phyloP scores from a whole-genome alignment of 2,888 invertebrate genomes.

The Ophion costatus region DNA sequence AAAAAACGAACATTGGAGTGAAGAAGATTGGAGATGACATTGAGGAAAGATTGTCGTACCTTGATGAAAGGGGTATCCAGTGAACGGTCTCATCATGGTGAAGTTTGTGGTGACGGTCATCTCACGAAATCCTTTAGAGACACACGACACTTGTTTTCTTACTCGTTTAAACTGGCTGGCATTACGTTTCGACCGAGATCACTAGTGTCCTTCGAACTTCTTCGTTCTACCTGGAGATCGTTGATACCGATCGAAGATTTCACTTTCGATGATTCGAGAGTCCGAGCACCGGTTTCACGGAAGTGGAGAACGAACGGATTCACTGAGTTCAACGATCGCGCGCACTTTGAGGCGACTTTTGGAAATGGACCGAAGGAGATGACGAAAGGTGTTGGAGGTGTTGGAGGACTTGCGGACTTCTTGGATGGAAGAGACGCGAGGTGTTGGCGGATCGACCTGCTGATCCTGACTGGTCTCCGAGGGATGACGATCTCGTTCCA shows the following conservation, averaged over 20 bases:
- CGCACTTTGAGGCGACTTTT: neutral
- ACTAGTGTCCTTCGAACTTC: neutral
- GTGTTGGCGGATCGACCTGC: slow-evolving; percentile 70
- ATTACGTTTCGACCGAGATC: slow-evolving; percentile 8
- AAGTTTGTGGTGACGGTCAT: slow-evolving; percentile 84
- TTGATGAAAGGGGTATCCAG: slow-evolving; percentile 85
- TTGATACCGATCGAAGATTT: neutral
- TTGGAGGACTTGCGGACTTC: neutral
- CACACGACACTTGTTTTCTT: slow-evolving; percentile 22
- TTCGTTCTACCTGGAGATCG: neutral
- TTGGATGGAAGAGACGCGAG: slow-evolving; percentile 14
- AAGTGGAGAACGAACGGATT: slow-evolving; percentile 4
- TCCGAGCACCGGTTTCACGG: neutral
- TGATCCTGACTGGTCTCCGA: slow-evolving; percentile 76
- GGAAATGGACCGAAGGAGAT: neutral
- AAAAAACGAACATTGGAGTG: neutral
- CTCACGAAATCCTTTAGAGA: slow-evolving; percentile 72
- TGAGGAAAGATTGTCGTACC: slow-evolving; percentile 76
- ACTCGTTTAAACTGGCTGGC: neutral
- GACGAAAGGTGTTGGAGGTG: neutral
- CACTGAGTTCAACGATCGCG: slow-evolving; percentile 3
- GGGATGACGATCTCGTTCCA: slow-evolving; percentile 61
- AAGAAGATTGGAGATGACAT: neutral
- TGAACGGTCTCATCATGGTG: slow-evolving; percentile 84
- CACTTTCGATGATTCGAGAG: neutral